phyloP scores from a whole-genome alignment of 2,888 invertebrate species.

The Thereva unica region DNA sequence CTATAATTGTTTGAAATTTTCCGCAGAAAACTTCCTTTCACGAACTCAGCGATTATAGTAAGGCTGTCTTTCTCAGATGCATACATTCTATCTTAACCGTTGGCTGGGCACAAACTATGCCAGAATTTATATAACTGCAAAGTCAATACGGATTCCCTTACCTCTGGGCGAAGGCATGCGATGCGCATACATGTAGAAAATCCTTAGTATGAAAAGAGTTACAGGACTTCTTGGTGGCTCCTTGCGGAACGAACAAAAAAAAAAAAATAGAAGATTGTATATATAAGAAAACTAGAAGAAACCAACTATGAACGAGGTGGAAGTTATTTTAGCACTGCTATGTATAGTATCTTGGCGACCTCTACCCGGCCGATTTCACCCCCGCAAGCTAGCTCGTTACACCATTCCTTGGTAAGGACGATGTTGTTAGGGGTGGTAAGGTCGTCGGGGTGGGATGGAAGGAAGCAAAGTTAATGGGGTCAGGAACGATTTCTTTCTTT shows the following conservation, averaged over 20 bases:
- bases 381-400: too few relatives aligned
- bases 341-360: slow-evolving; percentile 14
- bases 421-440: slow-evolving; percentile 20
- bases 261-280: too few relatives aligned
- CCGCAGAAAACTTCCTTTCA: slow-evolving; percentile 36
- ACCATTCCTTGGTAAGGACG: slow-evolving; percentile 15
- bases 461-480: slow-evolving; percentile 31
- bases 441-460: slow-evolving; percentile 11
- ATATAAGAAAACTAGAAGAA: slow-evolving; percentile 3
- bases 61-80: slow-evolving; percentile 27
- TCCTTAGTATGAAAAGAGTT: slow-evolving; percentile 19
- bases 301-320: slow-evolving; percentile 21
- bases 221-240: slow-evolving; percentile 19
- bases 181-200: slow-evolving; percentile 10
- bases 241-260: slow-evolving; percentile 22
- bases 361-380: too few relatives aligned
- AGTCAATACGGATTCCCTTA: slow-evolving; percentile 33
- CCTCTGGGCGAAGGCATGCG: slow-evolving; percentile 9
- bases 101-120: neutral
- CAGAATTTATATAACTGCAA: slow-evolving; percentile 35
- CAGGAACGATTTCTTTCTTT: slow-evolving; percentile 15
- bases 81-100: slow-evolving; percentile 14
- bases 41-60: slow-evolving; percentile 35
- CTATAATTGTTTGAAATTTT: slow-evolving; percentile 35
- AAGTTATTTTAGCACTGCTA: slow-evolving; percentile 30